Conservation (phyloP, 2,888 invertebrate genomes). For the Drosophila subquinaria region DNA sequence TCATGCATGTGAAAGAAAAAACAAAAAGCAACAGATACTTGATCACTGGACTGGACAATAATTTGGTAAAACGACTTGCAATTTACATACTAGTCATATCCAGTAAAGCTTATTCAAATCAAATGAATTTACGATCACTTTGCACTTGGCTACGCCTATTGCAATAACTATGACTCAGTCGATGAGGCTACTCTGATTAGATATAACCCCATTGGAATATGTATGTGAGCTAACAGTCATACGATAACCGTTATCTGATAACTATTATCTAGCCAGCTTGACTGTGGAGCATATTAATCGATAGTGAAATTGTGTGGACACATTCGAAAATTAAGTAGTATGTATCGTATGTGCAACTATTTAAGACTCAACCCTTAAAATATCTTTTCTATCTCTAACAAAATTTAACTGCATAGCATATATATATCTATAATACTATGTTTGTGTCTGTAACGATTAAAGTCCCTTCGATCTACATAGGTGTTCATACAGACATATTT, state of each 20-base stretch:
- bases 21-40: conserved; percentile 31
- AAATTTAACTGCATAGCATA: too few species aligned
- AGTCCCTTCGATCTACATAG: too few species aligned
- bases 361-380: too few species aligned
- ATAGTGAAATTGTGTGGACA: too few species aligned
- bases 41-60: conserved; percentile 13
- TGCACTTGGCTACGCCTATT: not conserved
- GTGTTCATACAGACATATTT: too few species aligned
- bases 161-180: conserved; percentile 28
- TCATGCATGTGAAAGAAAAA: not conserved
- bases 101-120: conserved; percentile 14
- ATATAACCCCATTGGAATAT: conserved; percentile 34
- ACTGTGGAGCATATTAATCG: too few species aligned
- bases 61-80: conserved; percentile 24
- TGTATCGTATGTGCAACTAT: too few species aligned
- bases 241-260: conserved; percentile 14
- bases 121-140: conserved; percentile 3
- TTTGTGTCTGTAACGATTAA: too few species aligned
- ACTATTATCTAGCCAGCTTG: not conserved
- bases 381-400: too few species aligned
- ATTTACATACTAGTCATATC: conserved; percentile 8
- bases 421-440: too few species aligned
- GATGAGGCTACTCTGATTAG: conserved; percentile 26
- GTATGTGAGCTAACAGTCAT: conserved; percentile 21
- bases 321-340: too few species aligned